Base-by-base conservation (phyloP, 2,888 invertebrate genomes). In the Deilephila porcellus region DNA sequence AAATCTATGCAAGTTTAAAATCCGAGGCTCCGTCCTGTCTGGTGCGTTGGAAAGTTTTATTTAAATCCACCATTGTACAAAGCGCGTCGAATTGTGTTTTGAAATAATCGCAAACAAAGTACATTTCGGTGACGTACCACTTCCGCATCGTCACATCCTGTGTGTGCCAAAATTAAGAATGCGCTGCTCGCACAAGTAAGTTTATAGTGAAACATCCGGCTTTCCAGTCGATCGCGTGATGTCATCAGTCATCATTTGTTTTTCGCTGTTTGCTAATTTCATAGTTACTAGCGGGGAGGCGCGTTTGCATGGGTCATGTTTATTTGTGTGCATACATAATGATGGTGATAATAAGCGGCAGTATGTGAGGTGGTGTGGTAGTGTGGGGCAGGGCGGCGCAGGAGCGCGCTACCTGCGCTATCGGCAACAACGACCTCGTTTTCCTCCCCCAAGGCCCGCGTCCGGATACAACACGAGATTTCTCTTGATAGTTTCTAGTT, bases 121-220 rank as follows among this genome's bases (percentile, higher is more conserved):
- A 77, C 78, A 86, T 83, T 87, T 86, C 84, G 81, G 82, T 85
- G 80, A 78, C 82, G 77, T 85, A 84, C 84, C 86, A 85, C 86
- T 92, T 92, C 92, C 92, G 91, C 83, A 80, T 83, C 78, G 82
- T 80, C 82, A 84, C 88, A 88, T 90, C 89, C 89, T 88, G 88
- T 87, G 86, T 83, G 86, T 76, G 83, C 80, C 80, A 84, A 88
- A 86, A 89, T 90, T 86, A 88, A 87, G 86, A 86, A 87, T 88
- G 84, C 82, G 86, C 87, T 86, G 87, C 83, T 84, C 86, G 84
- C 79, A 90, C 88, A 89, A 87, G 83, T 83, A 34, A 90, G 92
- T 92, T 91, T 90, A 86, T 87, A 88, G 83, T 88, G 87, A 92
- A 92, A 93, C 92, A 93, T 94, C 93, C 93, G 93, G 93, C 90